Conservation (phyloP, 2,888 invertebrate species). For the Hydrotaea diabolus region DNA sequence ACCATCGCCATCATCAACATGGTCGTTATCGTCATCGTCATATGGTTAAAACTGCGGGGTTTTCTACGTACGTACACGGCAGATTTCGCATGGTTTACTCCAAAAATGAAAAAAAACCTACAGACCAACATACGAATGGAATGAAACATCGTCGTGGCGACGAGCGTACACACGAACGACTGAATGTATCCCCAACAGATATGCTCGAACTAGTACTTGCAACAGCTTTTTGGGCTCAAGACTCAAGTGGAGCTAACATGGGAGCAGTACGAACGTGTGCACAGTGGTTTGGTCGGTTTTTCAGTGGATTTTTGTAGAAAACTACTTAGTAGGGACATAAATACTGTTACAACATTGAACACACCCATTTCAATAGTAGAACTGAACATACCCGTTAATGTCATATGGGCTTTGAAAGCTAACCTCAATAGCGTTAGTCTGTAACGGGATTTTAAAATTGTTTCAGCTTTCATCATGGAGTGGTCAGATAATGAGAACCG, state of each 20-base stretch:
- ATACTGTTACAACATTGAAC: no score
- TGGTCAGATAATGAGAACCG: no score
- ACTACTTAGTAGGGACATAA: no score
- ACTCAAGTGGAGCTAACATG: conserved; percentile 7
- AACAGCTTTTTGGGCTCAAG: conserved; percentile 10
- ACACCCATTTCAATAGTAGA: no score
- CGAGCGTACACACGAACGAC: conserved; percentile 2
- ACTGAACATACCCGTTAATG: no score
- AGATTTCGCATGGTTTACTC: conserved; percentile 20
- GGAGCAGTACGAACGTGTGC: neutral
- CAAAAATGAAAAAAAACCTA: conserved; percentile 22
- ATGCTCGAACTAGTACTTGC: neutral
- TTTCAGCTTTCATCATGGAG: no score
- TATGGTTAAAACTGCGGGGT: conserved; percentile 42
- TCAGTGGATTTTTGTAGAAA: neutral
- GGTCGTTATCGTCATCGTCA: conserved; percentile 39
- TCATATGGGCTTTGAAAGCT: no score
- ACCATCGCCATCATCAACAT: conserved; percentile 40
- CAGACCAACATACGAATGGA: conserved; percentile 32
- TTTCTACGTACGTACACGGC: conserved; percentile 12
- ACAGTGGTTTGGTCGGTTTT: neutral
- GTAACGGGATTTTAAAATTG: no score
- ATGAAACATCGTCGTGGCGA: neutral
- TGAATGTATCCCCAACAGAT: conserved; percentile 5
- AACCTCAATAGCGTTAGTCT: no score